Percentiles rank a stretch among this genome's conserved stretches.
Conservation (phyloP, 2,888 invertebrate species). For the Cephus sareptanus region DNA sequence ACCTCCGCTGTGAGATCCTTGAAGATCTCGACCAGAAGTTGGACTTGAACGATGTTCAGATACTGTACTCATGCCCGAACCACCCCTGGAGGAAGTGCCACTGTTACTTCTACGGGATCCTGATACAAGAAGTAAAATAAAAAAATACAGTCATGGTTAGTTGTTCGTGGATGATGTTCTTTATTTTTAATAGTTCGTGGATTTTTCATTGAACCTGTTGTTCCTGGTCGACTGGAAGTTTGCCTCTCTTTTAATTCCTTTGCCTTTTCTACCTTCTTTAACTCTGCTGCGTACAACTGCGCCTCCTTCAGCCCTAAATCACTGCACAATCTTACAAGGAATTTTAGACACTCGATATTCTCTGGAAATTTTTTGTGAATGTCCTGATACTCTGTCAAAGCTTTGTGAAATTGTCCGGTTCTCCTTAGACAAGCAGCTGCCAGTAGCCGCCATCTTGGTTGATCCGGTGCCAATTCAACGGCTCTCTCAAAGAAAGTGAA, state of each 20-base stretch:
- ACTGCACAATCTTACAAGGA: slow-evolving; percentile 87
- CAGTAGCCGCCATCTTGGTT: slow-evolving; percentile 87
- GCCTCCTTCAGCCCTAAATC: slow-evolving; percentile 93
- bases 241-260: slow-evolving; percentile 71
- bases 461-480: slow-evolving; percentile 67
- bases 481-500: slow-evolving; percentile 85
- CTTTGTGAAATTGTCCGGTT: slow-evolving; percentile 86
- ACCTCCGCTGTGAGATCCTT: slow-evolving; percentile 41
- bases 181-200: background rate
- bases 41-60: slow-evolving; percentile 65
- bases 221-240: slow-evolving; percentile 70
- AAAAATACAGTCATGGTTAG: background rate
- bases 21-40: slow-evolving; percentile 43
- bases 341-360: slow-evolving; percentile 91
- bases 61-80: slow-evolving; percentile 69
- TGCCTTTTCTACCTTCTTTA: slow-evolving; percentile 78
- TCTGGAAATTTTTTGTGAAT: slow-evolving; percentile 93
- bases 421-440: slow-evolving; percentile 87
- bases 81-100: slow-evolving; percentile 70
- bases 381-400: slow-evolving; percentile 84
- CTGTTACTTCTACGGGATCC: slow-evolving; percentile 70
- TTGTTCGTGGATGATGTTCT: background rate
- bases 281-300: slow-evolving; percentile 83
- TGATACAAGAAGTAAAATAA: slow-evolving; percentile 34
- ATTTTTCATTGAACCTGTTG: slow-evolving; percentile 21